Conservation (phyloP, 1,140 invertebrate genomes). For the Plodia interpunctella region DNA sequence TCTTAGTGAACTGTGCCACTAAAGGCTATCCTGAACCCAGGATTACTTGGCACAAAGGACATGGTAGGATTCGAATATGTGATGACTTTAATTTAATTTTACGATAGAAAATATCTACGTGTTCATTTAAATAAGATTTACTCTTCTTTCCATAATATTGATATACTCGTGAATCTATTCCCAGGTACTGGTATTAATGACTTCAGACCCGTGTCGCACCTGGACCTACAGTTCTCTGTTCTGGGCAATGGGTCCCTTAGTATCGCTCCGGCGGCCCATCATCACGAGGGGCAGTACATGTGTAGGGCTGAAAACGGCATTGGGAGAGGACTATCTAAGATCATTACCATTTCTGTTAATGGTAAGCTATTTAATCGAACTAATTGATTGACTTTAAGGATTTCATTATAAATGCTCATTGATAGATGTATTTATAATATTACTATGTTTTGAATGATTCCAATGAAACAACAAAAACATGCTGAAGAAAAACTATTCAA, state of each 20-base stretch:
- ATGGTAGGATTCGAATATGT: conserved; percentile 71
- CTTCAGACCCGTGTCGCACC: conserved; percentile 79
- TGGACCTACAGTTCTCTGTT: conserved; percentile 76
- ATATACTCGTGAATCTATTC: background rate
- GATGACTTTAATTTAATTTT: no score
- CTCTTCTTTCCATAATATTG: no score
- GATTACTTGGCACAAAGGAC: conserved; percentile 84
- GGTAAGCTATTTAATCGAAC: no score
- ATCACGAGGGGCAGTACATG: conserved; percentile 89
- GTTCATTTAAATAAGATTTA: no score
- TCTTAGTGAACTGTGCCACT: conserved; percentile 86
- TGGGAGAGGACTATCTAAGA: conserved; percentile 85
- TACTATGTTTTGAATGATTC: no score
- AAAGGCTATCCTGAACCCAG: conserved; percentile 88
- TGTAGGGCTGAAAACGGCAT: conserved; percentile 91
- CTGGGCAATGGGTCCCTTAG: conserved; percentile 84
- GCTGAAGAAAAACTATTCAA: no score
- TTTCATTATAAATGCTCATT: no score
- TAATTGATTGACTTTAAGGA: no score
- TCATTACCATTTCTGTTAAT: conserved; percentile 86
- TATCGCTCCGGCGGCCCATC: conserved; percentile 82
- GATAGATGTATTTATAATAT: no score
- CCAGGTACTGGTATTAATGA: conserved; percentile 64
- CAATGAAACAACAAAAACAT: no score
- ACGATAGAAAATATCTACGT: no score